Percentiles rank a stretch among this genome's conserved stretches.
phyloP scores from a whole-genome alignment of 2,888 invertebrate genomes.

The Hermaeophaga mercurialis region DNA sequence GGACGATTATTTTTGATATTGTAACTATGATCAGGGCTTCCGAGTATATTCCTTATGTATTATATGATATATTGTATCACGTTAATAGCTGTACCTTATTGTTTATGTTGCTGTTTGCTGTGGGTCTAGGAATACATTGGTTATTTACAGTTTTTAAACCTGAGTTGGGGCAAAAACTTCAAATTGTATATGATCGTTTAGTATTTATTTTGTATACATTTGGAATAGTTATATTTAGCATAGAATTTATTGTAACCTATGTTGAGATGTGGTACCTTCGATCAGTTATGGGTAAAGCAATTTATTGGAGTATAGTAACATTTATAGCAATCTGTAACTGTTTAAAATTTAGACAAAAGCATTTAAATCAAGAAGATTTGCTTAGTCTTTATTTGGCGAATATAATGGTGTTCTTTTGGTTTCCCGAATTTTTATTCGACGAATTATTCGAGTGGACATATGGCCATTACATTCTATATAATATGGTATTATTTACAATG shows the following conservation, averaged over 20 bases:
- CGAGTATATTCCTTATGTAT: background rate
- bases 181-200: background rate
- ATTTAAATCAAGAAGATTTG: background rate
- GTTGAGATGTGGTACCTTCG: background rate
- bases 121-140: slow-evolving; percentile 7
- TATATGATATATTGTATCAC: background rate
- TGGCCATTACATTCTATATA: background rate
- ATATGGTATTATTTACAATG: background rate
- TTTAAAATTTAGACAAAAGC: background rate
- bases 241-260: background rate
- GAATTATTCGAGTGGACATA: background rate
- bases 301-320: background rate
- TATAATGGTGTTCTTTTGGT: slow-evolving; percentile 7
- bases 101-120: background rate
- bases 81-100: background rate
- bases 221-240: background rate
- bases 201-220: background rate
- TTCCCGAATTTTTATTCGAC: slow-evolving; percentile 9
- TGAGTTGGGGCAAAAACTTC: background rate
- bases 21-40: background rate
- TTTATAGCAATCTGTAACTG: background rate
- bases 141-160: background rate
- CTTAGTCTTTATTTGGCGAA: background rate
- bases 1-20: background rate
- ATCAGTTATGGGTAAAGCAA: background rate